phyloP scores from a whole-genome alignment of 2,113 vertebrate species.

The Carassius carassius region DNA sequence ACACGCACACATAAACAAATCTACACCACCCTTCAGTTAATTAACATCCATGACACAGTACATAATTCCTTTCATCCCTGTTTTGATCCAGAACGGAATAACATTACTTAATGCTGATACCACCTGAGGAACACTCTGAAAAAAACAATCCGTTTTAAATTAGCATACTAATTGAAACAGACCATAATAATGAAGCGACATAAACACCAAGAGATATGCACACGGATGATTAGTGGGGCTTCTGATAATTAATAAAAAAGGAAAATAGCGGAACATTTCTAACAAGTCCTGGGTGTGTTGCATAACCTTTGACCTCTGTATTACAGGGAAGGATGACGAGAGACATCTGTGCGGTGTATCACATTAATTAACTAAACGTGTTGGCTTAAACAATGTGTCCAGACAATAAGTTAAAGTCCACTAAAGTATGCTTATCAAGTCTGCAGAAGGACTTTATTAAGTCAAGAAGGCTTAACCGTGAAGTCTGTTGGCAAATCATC shows the following conservation, averaged over 20 bases:
- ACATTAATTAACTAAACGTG: constrained; percentile 47
- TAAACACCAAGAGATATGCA: constrained; percentile 12
- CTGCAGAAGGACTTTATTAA: constrained; percentile 28
- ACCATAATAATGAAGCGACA: constrained; percentile 48
- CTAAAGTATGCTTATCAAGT: constrained; percentile 42
- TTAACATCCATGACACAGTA: constrained; percentile 44
- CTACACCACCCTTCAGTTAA: constrained; percentile 42
- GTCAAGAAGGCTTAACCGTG: constrained; percentile 45
- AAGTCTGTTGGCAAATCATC: constrained; percentile 44
- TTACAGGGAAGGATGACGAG: constrained; percentile 16
- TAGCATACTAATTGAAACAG: constrained; percentile 62
- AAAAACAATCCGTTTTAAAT: constrained; percentile 59
- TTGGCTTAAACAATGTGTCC: constrained; percentile 42
- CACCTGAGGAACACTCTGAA: constrained; percentile 56
- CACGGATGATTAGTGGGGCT: constrained; percentile 30
- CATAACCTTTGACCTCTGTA: constrained; percentile 34
- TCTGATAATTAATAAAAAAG: constrained; percentile 50
- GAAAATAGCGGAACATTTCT: constrained; percentile 45
- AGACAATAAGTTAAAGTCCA: constrained; percentile 41
- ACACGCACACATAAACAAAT: background rate
- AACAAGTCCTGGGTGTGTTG: constrained; percentile 34
- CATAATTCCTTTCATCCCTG: constrained; percentile 46
- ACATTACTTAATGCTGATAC: constrained; percentile 50
- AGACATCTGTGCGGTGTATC: constrained; percentile 33
- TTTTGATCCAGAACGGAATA: constrained; percentile 47